phyloP scores from a whole-genome alignment of 2,888 invertebrate genomes.

The Balanococcus diminutus region DNA sequence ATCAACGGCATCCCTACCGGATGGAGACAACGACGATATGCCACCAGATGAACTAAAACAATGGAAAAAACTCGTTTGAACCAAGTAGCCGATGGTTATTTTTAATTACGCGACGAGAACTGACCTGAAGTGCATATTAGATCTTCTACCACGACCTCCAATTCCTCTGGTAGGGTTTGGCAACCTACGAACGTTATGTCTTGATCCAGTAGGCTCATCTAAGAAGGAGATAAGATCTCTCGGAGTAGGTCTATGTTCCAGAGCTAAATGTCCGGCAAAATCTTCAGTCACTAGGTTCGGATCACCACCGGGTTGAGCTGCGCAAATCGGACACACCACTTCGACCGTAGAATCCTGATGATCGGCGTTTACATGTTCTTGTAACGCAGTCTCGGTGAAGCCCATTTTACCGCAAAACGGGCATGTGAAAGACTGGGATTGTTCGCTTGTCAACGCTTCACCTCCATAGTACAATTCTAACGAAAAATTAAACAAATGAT shows the following conservation, averaged over 20 bases:
- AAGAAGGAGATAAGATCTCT: conserved; percentile 90
- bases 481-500: not conserved
- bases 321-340: conserved; percentile 97
- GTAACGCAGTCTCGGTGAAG: conserved; percentile 87
- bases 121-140: conserved; percentile 87
- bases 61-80: not conserved
- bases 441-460: conserved; percentile 87
- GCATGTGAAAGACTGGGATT: conserved; percentile 95
- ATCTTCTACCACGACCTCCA: conserved; percentile 76
- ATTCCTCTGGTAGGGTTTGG: conserved; percentile 78
- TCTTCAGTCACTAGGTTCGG: conserved; percentile 98
- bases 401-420: conserved; percentile 98
- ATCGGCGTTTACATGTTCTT: conserved; percentile 88
- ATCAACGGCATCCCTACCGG: conserved; percentile 91
- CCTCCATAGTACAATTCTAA: conserved; percentile 94
- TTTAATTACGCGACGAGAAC: not conserved
- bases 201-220: conserved; percentile 84
- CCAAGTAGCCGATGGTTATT: not conserved
- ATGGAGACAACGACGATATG: conserved; percentile 83
- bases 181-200: conserved; percentile 69
- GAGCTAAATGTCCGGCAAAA: conserved; percentile 92
- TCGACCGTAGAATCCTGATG: conserved; percentile 91
- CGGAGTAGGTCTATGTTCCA: conserved; percentile 89
- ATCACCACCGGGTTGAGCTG: conserved; percentile 94
- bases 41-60: conserved; percentile 78